phyloP scores from a whole-genome alignment of 2,888 invertebrate species.

The Saturnia japonica region DNA sequence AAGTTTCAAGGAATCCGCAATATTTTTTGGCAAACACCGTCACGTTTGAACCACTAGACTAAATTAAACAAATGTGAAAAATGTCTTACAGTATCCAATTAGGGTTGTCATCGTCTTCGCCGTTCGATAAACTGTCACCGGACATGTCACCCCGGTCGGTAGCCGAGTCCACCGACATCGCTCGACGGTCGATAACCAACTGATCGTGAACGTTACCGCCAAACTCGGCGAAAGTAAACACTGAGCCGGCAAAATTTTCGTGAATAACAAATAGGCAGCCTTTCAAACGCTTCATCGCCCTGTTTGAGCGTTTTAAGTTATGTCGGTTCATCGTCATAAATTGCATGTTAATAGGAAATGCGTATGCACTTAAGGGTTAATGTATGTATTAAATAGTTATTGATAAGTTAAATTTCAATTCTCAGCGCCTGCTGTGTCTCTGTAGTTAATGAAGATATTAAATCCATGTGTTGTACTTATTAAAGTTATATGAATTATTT shows the following conservation, averaged over 20 bases:
- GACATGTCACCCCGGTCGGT: slow-evolving; percentile 53
- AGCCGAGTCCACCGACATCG: slow-evolving; percentile 48
- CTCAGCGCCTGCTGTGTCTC: neutral
- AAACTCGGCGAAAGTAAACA: slow-evolving; percentile 37
- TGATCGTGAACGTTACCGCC: slow-evolving; percentile 37
- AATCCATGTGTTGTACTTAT: no score
- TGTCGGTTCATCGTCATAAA: neutral
- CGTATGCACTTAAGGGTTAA: no score
- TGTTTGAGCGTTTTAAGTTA: neutral
- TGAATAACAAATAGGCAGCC: slow-evolving; percentile 28
- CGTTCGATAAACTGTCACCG: slow-evolving; percentile 63
- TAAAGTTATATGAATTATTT: no score
- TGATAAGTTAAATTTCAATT: neutral
- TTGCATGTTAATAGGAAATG: neutral
- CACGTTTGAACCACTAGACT: no score
- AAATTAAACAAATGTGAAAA: neutral
- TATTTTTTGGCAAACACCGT: no score
- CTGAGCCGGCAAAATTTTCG: slow-evolving; percentile 23
- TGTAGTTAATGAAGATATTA: no score
- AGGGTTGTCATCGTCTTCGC: slow-evolving; percentile 40
- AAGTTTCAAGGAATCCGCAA: no score
- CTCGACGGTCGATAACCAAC: slow-evolving; percentile 50
- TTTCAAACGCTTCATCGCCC: slow-evolving; percentile 23
- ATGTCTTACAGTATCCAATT: slow-evolving; percentile 53
- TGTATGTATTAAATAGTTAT: neutral